Evolutionary conservation across 2,888 invertebrate species (phyloP), one percentile per base, ranked within the genome.

Genomic region (Plemyria rubiginata): DNA sequence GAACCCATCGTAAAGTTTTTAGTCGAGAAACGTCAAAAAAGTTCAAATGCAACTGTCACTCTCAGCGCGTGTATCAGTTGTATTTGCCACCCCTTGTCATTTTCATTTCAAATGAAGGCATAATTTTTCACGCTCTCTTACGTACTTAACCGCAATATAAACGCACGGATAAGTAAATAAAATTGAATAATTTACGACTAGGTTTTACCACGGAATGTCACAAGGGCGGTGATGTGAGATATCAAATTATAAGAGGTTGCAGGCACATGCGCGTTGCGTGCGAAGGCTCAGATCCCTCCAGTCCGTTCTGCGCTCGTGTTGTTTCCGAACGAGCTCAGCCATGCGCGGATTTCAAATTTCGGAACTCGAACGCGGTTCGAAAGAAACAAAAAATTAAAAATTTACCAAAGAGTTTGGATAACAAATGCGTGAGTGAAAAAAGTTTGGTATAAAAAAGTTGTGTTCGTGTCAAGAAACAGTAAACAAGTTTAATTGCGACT

Each of bases 151-250:
- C 79, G 79, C 80, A 80, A 82, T 80, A 80, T 76, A 79, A 75
- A 77, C 81, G 79, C 76, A 79, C 77, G 82, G 79, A 81, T 86
- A 86, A 86, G 83, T 84, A 86, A 87, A 86, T 86, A 86, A 87
- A 88, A 88, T 87, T 87, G 86, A 88, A 90, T 89, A 87, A 90
- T 89, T 86, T 85, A 87, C 82, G 84, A 86, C 85, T 86, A 85
- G 83, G 84, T 85, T 88, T 87, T 86, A 84, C 87, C 86, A 86
- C 86, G 84, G 83, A 86, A 86, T 87, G 90, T 89, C 88, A 88
- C 85, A 85, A 84, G 85, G 84, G 86, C 85, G 86, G 86, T 86
- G 87, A 88, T 87, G 87, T 85, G 87, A 85, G 86, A 90, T 90
- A 90, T 89, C 88, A 90, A 87, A 88, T 89, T 90, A 88, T 89